These are phyloP conservation scores for western clawed frog (Xenopus tropicalis) DNA, from an alignment of 2,113 vertebrate species.

Conservation along the genomic window DNA sequence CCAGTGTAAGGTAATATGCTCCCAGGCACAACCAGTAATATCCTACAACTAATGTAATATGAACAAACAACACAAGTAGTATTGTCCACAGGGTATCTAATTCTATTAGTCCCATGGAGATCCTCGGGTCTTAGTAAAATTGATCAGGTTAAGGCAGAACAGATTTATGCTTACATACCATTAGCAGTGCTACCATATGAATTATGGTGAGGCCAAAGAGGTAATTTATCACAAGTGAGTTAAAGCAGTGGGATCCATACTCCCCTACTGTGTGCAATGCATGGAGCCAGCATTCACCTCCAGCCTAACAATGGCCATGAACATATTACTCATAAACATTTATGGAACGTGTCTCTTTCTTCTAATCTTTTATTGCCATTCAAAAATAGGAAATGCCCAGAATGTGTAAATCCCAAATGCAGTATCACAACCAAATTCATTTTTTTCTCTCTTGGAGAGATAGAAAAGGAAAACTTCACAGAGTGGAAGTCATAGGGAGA, in stretches of 20 bases:
- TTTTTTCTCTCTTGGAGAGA: neutral
- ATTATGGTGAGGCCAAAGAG: neutral
- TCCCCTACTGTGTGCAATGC: neutral
- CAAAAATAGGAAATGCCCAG: neutral
- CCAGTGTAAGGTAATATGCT: no score
- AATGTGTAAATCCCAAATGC: neutral
- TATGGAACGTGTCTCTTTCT: neutral
- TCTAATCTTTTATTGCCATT: neutral
- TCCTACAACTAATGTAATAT: no score
- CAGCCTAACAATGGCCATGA: neutral
- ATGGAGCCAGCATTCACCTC: neutral
- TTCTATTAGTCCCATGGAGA: neutral
- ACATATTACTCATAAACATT: neutral
- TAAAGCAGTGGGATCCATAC: neutral
- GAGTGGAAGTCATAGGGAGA: constrained; percentile 42
- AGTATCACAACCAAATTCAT: neutral
- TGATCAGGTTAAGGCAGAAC: neutral
- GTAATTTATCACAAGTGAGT: neutral
- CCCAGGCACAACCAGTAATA: no score
- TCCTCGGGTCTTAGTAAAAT: neutral
- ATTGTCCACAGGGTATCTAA: neutral
- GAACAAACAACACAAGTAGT: neutral
- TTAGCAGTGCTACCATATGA: neutral
- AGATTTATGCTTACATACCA: neutral
- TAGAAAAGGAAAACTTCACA: constrained; percentile 18